Evolutionary conservation across 2,797 vertebrate genomes (phyloP).

Genomic region (Characodon lateralis): DNA sequence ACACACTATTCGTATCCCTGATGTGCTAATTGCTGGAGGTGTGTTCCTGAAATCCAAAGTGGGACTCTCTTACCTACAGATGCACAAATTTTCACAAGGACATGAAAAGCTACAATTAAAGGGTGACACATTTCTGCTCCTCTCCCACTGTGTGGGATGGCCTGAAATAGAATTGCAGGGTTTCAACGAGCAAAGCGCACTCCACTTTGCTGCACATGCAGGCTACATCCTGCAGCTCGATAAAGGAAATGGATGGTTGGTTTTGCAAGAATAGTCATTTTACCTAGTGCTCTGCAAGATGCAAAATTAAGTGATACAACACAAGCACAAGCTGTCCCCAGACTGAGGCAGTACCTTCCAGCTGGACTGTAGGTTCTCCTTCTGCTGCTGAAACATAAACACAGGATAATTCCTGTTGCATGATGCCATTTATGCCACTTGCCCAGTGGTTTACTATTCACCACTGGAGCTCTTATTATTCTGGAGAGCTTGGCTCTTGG

Average conservation of each 20-base stretch:
- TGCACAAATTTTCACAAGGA: constrained; percentile 69
- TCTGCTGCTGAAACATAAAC: constrained; percentile 57
- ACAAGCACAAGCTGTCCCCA: constrained; percentile 31
- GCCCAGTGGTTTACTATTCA: constrained; percentile 66
- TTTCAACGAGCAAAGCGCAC: constrained; percentile 73
- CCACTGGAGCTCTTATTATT: constrained; percentile 56
- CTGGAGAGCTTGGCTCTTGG: constrained; percentile 35
- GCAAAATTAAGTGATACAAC: constrained; percentile 16
- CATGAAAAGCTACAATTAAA: constrained; percentile 81
- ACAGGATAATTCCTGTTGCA: constrained; percentile 61
- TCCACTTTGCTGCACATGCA: constrained; percentile 43
- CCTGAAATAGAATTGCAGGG: constrained; percentile 79
- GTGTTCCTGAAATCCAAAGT: constrained; percentile 71
- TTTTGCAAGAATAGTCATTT: constrained; percentile 23
- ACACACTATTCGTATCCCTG: constrained; percentile 41
- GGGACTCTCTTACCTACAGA: constrained; percentile 73
- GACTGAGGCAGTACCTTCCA: constrained; percentile 37
- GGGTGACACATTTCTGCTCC: constrained; percentile 78
- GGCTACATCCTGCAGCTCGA: constrained; percentile 45
- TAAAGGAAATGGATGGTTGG: constrained; percentile 47
- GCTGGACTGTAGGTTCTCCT: constrained; percentile 31
- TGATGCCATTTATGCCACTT: constrained; percentile 59
- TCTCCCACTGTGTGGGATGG: constrained; percentile 80
- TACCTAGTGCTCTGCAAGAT: constrained; percentile 28
- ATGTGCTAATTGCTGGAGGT: constrained; percentile 73